Evolutionary conservation across 2,797 vertebrate genomes (phyloP).

Genomic region (Peromyscus eremicus): DNA sequence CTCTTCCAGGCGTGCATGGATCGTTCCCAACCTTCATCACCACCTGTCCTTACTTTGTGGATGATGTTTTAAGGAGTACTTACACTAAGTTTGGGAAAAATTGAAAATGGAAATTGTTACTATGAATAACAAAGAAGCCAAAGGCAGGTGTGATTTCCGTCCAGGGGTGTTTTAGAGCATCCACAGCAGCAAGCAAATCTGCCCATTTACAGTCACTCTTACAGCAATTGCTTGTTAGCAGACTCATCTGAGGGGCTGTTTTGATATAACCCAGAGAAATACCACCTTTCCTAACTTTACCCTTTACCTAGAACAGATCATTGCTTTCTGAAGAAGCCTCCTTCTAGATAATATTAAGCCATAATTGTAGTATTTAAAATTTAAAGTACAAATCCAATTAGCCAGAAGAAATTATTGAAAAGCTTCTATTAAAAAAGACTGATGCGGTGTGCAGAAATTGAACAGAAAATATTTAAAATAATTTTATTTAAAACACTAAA

Average conservation of each 20-base stretch:
- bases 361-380: conserved; percentile 18
- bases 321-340: conserved; percentile 30
- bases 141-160: conserved; percentile 18
- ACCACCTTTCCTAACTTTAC: conserved; percentile 3
- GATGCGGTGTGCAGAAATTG: neutral
- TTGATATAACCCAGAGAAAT: conserved; percentile 14
- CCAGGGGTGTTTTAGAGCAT: neutral
- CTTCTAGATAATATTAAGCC: conserved; percentile 24
- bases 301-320: neutral
- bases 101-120: conserved; percentile 4
- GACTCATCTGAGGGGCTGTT: neutral
- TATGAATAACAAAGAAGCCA: neutral
- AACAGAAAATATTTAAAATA: conserved; percentile 9
- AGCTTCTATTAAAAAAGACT: neutral
- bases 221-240: neutral
- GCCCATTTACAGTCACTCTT: neutral
- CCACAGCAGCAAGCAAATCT: neutral
- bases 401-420: neutral
- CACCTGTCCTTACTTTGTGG: neutral
- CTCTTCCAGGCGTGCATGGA: neutral
- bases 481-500: conserved; percentile 8
- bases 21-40: neutral
- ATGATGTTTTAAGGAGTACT: neutral
- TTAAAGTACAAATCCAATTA: conserved; percentile 36
- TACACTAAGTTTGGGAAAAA: neutral